A percentile compares a stretch with the other conserved stretches of the same genome.
Conservation (phyloP, 1,140 invertebrate genomes). For the Maniola jurtina region DNA sequence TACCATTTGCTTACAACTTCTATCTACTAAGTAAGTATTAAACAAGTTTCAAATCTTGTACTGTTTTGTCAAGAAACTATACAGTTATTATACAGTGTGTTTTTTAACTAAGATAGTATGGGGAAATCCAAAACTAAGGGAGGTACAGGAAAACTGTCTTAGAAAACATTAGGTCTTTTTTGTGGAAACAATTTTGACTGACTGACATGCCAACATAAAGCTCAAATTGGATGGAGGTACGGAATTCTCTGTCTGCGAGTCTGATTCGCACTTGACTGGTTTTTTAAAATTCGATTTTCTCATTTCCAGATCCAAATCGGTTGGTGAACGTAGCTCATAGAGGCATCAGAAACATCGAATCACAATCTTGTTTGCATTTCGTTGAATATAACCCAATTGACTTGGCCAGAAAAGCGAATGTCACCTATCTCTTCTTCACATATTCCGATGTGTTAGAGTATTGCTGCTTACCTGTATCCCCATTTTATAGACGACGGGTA, state of each 20-base stretch:
- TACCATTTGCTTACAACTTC: conserved; percentile 56
- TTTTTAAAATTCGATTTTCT: neutral
- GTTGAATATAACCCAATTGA: conserved; percentile 42
- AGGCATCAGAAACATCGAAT: conserved; percentile 45
- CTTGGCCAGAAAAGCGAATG: conserved; percentile 31
- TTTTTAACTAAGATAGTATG: no score
- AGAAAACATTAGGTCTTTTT: no score
- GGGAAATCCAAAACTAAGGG: no score
- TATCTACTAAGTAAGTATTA: conserved; percentile 53
- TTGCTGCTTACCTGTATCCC: conserved; percentile 46
- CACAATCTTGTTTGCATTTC: conserved; percentile 50
- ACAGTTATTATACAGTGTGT: no score
- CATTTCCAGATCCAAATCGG: conserved; percentile 41
- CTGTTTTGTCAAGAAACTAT: no score
- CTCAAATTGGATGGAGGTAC: no score
- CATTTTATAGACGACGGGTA: conserved; percentile 33
- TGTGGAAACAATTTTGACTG: no score
- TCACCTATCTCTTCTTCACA: conserved; percentile 51
- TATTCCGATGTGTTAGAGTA: conserved; percentile 57
- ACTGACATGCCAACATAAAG: no score
- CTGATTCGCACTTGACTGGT: neutral
- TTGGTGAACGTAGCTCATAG: conserved; percentile 47
- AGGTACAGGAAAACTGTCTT: no score
- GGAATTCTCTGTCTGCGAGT: no score
- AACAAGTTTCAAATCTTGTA: neutral